Evolutionary conservation across 1,140 invertebrate genomes (phyloP).

Genomic region (Batillaria attramentaria): DNA sequence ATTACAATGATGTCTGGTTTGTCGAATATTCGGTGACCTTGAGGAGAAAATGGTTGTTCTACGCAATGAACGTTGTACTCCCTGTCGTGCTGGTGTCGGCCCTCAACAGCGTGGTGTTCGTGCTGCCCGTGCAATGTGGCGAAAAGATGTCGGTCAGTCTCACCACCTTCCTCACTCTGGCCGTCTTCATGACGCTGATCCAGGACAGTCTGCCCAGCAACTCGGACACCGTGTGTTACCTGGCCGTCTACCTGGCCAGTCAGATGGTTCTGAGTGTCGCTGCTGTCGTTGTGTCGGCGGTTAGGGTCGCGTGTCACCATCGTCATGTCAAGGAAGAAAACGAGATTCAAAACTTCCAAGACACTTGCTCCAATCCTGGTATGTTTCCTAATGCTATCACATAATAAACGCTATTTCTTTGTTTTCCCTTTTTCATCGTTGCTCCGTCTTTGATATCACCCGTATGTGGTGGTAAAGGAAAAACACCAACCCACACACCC

Average conservation of each 20-base stretch:
- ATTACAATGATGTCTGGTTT: not conserved
- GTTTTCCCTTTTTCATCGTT: conserved; percentile 6
- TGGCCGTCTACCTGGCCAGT: conserved; percentile 35
- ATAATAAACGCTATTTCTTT: too few species aligned
- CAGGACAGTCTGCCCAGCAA: conserved; percentile 38
- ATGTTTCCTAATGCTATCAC: too few species aligned
- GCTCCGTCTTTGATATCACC: too few species aligned
- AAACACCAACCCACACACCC: too few species aligned
- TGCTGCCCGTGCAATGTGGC: conserved; percentile 40
- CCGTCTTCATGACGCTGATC: conserved; percentile 41
- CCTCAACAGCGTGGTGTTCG: conserved; percentile 36
- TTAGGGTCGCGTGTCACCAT: conserved; percentile 24
- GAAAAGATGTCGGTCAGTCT: conserved; percentile 41
- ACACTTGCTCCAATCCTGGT: too few species aligned
- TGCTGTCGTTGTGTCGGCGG: conserved; percentile 24
- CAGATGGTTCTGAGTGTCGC: conserved; percentile 36
- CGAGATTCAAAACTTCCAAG: too few species aligned
- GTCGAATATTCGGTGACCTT: conserved; percentile 26
- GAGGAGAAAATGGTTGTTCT: conserved; percentile 28
- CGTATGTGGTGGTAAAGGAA: too few species aligned
- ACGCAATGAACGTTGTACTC: conserved; percentile 32
- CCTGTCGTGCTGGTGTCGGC: conserved; percentile 36
- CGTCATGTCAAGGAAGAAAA: too few species aligned
- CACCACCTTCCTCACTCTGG: conserved; percentile 42
- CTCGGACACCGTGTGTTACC: conserved; percentile 35